Evolutionary conservation across 2,888 invertebrate genomes (phyloP), one percentile per base, ranked within the genome.

Genomic region (Leptinotarsa tumamoca): DNA sequence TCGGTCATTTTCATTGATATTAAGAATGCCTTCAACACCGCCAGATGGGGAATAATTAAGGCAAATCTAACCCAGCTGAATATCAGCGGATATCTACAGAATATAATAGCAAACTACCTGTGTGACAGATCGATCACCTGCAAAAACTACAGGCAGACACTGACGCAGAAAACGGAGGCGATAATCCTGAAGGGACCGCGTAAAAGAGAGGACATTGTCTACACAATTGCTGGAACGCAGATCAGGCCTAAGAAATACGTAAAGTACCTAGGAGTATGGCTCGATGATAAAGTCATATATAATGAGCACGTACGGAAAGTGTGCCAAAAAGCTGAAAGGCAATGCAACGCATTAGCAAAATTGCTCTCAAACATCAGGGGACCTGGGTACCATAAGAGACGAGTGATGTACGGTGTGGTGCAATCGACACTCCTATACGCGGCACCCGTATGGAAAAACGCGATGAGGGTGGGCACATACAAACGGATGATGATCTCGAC

Each of bases 181-280:
- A 52, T 78, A 1, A 76, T 78, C 10, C 49, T 76, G 23, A 71
- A n/a, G 23, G 72, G 73, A 18, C 66, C 50, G 15, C 68, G 78
- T 43, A 49, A 52, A 23, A 70, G 72, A 49, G 54, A 71, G 1
- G 58, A 10, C 27, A 75, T 58, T 21, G 54, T n/a, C n/a, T 71
- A 71, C 66, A 21, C 33, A 10, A 50, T 74, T 7, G 58, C 14
- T 23, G 50, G 33, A 23, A 52, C 52, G 15, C 21, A 18, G 17
- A 50, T 70, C 43, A 51, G 21, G 14, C 71, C 70, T 3, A 18
- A 51, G 5, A 74, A 50, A 27, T 50, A 63, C 21, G 17, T 72
- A 5, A 77, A 77, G 27, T 74, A 74, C 50, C 68, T 74, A 3
- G 77, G 77, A 4, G 67, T 77, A n/a, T 18, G 17, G 10, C 27